These are phyloP conservation scores for Lepidotrigona ventralis DNA, from an alignment of 1,140 invertebrate genomes.

Conservation along the genomic window DNA sequence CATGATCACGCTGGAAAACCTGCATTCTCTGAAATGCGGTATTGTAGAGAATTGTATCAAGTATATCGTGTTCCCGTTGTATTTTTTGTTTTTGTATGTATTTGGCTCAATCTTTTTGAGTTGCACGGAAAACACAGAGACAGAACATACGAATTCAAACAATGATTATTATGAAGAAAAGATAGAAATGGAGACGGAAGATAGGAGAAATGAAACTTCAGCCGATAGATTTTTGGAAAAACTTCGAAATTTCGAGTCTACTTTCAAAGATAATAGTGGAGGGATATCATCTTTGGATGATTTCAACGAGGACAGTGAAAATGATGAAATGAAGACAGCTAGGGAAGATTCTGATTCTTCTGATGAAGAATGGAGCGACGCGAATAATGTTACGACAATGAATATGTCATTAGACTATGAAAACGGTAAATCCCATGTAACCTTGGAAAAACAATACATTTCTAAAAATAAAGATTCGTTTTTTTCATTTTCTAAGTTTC, in stretches of 20 bases:
- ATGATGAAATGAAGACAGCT: not conserved
- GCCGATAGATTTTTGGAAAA: no score
- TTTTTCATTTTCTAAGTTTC: not conserved
- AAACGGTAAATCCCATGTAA: not conserved
- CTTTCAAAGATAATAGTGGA: not conserved
- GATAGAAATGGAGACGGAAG: not conserved
- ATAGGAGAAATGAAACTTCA: rapidly evolving
- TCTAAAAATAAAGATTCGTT: no score
- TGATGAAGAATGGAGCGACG: not conserved
- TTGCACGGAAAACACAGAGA: rapidly evolving
- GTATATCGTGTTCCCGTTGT: constrained; percentile 2
- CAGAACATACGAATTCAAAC: rapidly evolving
- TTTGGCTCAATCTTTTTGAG: not conserved
- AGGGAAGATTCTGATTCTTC: not conserved
- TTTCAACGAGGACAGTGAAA: not conserved
- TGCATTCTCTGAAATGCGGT: not conserved
- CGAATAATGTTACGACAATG: not conserved
- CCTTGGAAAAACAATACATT: not conserved
- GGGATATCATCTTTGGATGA: no score
- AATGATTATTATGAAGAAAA: no score
- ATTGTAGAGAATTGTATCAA: constrained; percentile 8
- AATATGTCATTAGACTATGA: not conserved
- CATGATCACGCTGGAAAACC: not conserved
- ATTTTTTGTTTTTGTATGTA: not conserved
- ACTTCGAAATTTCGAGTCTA: no score